Conservation (phyloP, 2,113 vertebrate genomes). For the Speoplatyrhinus poulsoni region DNA sequence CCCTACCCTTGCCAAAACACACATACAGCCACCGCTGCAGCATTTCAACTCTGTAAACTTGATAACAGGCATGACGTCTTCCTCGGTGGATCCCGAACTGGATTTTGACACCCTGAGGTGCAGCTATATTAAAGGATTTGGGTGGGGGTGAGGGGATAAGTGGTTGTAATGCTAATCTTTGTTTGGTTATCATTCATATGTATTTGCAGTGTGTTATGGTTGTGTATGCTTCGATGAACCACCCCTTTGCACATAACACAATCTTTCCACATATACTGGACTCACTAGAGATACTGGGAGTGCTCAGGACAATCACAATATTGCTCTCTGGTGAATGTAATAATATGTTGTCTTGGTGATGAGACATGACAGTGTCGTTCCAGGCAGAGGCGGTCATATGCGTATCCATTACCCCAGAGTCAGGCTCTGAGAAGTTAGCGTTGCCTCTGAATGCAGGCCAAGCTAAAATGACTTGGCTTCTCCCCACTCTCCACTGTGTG, state of each 20-base stretch:
- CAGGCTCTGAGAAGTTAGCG: constrained; percentile 47
- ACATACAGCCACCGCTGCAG: constrained; percentile 33
- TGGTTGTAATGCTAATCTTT: too few species aligned
- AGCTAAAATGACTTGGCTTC: constrained; percentile 46
- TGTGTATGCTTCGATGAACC: too few species aligned
- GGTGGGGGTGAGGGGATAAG: too few species aligned
- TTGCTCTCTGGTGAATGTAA: constrained; percentile 53
- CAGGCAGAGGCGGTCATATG: too few species aligned
- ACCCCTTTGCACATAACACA: too few species aligned
- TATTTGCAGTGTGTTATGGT: too few species aligned
- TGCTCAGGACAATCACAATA: constrained; percentile 63
- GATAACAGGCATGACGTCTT: constrained; percentile 39
- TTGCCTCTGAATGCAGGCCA: constrained; percentile 47
- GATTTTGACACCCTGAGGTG: constrained; percentile 44
- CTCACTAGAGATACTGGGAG: constrained; percentile 37
- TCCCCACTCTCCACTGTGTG: constrained; percentile 31
- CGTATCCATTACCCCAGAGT: constrained; percentile 50
- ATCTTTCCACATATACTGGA: too few species aligned
- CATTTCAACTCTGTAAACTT: constrained; percentile 53
- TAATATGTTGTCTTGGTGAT: constrained; percentile 60
- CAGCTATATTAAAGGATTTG: too few species aligned
- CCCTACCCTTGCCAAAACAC: constrained; percentile 58
- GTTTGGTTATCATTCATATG: too few species aligned
- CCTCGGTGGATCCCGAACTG: not conserved
- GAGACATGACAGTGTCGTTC: constrained; percentile 61